These are phyloP conservation scores for Champsocephalus esox DNA, from an alignment of 2,797 vertebrate genomes.

Conservation along the genomic window DNA sequence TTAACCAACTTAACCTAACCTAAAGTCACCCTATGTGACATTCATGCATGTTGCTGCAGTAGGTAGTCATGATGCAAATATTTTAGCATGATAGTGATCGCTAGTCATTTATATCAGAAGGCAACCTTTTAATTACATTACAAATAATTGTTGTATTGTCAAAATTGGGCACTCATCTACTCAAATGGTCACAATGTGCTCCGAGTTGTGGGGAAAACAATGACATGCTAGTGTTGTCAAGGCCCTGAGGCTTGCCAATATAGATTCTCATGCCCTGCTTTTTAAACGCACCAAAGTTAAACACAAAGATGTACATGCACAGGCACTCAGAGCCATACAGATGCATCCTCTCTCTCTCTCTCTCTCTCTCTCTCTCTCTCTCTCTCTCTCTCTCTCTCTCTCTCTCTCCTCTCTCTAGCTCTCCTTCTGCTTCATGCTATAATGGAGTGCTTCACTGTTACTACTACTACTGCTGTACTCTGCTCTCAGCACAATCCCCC, in stretches of 20 bases:
- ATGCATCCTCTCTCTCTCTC: neutral
- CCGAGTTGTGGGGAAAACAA: constrained; percentile 2
- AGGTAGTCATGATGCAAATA: neutral
- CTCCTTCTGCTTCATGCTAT: constrained; percentile 38
- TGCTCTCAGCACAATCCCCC: constrained; percentile 72
- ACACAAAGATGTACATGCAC: constrained; percentile 7
- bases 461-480: constrained; percentile 69
- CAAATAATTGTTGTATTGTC: neutral
- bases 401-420: neutral
- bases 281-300: constrained; percentile 17
- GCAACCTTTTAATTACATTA: neutral
- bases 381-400: neutral
- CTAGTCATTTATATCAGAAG: neutral
- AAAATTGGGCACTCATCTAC: neutral
- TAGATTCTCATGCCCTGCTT: constrained; percentile 49
- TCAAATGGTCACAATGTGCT: no score
- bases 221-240: constrained; percentile 19
- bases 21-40: neutral
- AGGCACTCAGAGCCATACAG: neutral
- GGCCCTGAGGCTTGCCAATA: constrained; percentile 39
- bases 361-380: neutral
- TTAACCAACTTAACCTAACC: neutral
- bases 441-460: constrained; percentile 62
- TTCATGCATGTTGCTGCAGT: neutral
- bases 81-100: neutral